Evolutionary conservation across 1,140 invertebrate genomes (phyloP).

Genomic region (Caenorhabditis latens): DNA sequence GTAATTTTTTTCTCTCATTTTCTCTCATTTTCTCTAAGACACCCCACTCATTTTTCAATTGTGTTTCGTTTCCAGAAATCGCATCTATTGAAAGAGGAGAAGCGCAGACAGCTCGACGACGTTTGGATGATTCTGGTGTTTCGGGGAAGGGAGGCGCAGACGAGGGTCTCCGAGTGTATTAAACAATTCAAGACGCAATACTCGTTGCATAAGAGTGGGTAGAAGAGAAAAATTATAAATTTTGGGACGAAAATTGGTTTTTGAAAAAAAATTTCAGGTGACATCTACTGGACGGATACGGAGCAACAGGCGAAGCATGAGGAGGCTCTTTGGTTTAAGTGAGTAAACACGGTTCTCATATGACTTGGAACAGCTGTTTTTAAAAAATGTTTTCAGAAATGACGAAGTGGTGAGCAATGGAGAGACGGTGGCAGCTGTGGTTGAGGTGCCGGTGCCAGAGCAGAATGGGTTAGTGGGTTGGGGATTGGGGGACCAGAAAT

Average conservation of each 20-base stretch:
- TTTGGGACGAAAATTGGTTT: neutral
- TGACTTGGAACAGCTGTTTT: slow-evolving; percentile 10
- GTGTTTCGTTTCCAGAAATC: slow-evolving; percentile 21
- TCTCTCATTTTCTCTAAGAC: neutral
- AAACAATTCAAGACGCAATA: slow-evolving; percentile 9
- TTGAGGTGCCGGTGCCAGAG: neutral
- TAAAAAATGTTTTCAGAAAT: slow-evolving; percentile 14
- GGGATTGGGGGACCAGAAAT: neutral
- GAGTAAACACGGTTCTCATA: neutral
- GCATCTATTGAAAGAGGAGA: slow-evolving; percentile 9
- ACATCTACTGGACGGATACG: slow-evolving; percentile 19
- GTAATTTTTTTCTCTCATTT: neutral
- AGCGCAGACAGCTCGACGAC: slow-evolving; percentile 29
- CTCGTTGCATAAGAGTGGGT: slow-evolving; percentile 1
- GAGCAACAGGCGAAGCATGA: slow-evolving; percentile 8
- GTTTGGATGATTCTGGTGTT: slow-evolving; percentile 24
- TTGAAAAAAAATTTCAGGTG: neutral
- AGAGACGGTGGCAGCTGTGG: neutral
- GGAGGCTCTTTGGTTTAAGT: slow-evolving; percentile 33
- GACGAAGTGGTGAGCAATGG: neutral
- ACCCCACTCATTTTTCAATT: slow-evolving; percentile 24
- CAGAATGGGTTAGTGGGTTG: neutral
- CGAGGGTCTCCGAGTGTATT: neutral
- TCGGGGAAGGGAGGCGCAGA: slow-evolving; percentile 35
- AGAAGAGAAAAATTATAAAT: neutral